Evolutionary conservation across 2,113 vertebrate genomes (phyloP).

Genomic region (Cacatua alba): DNA sequence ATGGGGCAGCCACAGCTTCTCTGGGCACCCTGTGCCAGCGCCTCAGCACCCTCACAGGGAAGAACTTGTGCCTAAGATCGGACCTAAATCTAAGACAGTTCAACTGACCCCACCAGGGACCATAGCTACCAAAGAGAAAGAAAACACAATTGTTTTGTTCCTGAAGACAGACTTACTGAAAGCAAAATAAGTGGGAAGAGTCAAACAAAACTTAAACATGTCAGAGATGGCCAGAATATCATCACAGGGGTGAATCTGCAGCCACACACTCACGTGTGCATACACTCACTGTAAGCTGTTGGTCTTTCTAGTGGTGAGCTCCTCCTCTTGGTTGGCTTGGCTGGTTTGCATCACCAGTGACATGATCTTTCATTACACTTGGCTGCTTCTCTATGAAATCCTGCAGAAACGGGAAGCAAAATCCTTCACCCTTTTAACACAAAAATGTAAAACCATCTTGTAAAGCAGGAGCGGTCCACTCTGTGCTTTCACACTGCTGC

Average conservation of each 20-base stretch:
- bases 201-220: neutral
- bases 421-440: neutral
- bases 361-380: neutral
- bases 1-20: neutral
- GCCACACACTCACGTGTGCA: accelerated
- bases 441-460: neutral
- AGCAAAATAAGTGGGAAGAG: neutral
- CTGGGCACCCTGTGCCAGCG: neutral
- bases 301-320: neutral
- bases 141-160: neutral
- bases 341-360: neutral
- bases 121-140: neutral
- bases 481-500: neutral
- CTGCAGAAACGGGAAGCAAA: neutral
- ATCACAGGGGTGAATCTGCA: neutral
- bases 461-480: neutral
- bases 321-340: neutral
- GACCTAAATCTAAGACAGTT: neutral
- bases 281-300: neutral
- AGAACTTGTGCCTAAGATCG: neutral
- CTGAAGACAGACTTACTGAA: neutral
- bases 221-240: neutral
- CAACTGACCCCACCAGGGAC: neutral
- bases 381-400: neutral
- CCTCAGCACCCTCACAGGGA: accelerated